Conservation (phyloP, 2,113 vertebrate genomes). For the Polypterus bichir region DNA sequence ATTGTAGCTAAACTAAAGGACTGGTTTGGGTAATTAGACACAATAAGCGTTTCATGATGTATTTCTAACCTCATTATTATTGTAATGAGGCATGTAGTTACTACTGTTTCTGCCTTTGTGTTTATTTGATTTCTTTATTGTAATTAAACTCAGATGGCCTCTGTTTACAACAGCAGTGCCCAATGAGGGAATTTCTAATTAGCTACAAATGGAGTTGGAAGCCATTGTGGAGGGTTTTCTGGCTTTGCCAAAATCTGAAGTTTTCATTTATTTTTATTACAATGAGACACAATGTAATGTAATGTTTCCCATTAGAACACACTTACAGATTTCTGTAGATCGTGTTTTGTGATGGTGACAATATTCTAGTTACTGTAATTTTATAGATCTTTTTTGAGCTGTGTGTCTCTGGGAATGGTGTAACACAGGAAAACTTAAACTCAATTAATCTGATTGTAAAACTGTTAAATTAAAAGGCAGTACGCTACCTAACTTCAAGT, state of each 20-base stretch:
- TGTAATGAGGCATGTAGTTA: constrained; percentile 67
- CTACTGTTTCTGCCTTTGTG: constrained; percentile 62
- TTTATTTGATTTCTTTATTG: constrained; percentile 77
- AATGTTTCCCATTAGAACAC: constrained; percentile 30
- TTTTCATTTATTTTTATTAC: constrained; percentile 56
- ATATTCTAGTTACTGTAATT: no score
- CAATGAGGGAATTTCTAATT: constrained; percentile 49
- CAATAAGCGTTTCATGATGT: constrained; percentile 54
- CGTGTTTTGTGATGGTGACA: no score
- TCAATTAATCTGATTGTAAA: no score
- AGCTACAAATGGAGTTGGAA: constrained; percentile 43
- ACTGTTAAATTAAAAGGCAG: no score
- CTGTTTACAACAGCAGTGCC: constrained; percentile 58
- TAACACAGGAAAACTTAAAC: no score
- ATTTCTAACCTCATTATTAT: constrained; percentile 48
- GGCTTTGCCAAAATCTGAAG: constrained; percentile 52
- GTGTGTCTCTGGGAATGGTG: no score
- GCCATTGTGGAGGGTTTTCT: constrained; percentile 54
- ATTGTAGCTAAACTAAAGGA: constrained; percentile 34
- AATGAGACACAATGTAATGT: constrained; percentile 42
- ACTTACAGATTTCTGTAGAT: background rate
- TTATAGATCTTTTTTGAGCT: no score
- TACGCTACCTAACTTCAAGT: no score
- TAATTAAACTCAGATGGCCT: constrained; percentile 81
- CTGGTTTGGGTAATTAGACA: constrained; percentile 43